Evolutionary conservation across 2,888 invertebrate genomes (phyloP), one percentile per base, ranked within the genome.

Genomic region (Mylabris sibirica): DNA sequence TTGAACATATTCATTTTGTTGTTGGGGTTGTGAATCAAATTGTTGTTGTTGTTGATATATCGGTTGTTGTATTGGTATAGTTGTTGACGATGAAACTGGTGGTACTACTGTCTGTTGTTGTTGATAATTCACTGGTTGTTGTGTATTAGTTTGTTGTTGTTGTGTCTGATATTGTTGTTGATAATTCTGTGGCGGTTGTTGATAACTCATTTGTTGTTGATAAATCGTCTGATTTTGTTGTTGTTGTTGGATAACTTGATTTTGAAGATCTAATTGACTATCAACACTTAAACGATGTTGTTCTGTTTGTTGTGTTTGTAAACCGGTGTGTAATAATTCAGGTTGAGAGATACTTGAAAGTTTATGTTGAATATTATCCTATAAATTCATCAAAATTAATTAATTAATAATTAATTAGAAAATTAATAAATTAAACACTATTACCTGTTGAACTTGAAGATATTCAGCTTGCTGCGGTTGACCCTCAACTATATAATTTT

Each of bases 11-110:
- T 68, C 67, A n/a, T n/a, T n/a, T 62, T 68, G 38, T 63, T 73
- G 71, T 63, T 72, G 76, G 60, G 78, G 78, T 66, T 26, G 64
- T 74, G 60, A 71, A 73, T 86, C 86, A 83, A 86, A 85, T 71
- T 87, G 87, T 75, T 87, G 87, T n/a, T 87, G 80, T 66, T 87
- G 87, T 74, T 87, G 87, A 77, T 85, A 79, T 71, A 86, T 81
- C 87, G 87, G 82, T 86, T 86, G 20, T 49, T n/a, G 17, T 22
- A 11, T 22, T 53, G 11, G 22, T 22, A 12, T 86, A 86, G 8
- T 86, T 87, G 83, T 87, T 86, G 83, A 87, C 87, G 81, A 86
- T 87, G 85, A 86, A 86, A 53, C 22, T 26, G 22, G 26, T 22
- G 22, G 2, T 44, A 11, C 87, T 87, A 87, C 87, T 87, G 83